Evolutionary conservation across 2,797 vertebrate species (phyloP).

Genomic region (Danio tinwini): DNA sequence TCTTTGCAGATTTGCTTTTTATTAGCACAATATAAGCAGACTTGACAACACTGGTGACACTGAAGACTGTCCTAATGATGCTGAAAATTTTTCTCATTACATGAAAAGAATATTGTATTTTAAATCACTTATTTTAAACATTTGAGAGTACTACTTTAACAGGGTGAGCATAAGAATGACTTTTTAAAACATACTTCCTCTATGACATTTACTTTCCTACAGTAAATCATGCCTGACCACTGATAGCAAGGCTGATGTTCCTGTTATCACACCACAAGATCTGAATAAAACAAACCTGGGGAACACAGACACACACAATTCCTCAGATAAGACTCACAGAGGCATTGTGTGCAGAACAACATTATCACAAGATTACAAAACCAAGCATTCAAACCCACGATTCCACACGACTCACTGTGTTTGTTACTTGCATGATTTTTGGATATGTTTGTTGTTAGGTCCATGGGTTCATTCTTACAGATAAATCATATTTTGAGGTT

Average conservation of each 20-base stretch:
- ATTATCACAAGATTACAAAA: slow-evolving; percentile 20
- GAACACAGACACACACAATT: slow-evolving; percentile 20
- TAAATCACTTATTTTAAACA: too few relatives aligned
- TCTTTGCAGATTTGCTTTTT: too few relatives aligned
- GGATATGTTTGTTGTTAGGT: slow-evolving; percentile 32
- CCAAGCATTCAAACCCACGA: neutral
- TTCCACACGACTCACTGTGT: neutral
- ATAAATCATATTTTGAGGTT: slow-evolving; percentile 38
- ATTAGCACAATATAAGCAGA: too few relatives aligned
- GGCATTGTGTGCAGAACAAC: slow-evolving; percentile 10
- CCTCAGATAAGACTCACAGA: slow-evolving; percentile 16
- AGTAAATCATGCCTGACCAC: neutral
- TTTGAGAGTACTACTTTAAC: too few relatives aligned
- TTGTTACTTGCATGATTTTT: slow-evolving; percentile 9
- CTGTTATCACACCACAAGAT: neutral
- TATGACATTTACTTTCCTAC: neutral
- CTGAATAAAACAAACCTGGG: neutral
- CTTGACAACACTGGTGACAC: too few relatives aligned
- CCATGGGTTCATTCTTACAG: slow-evolving; percentile 18
- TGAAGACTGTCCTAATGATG: too few relatives aligned
- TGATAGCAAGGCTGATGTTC: slow-evolving; percentile 35
- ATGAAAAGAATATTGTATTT: too few relatives aligned
- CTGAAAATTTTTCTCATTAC: too few relatives aligned
- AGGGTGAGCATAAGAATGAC: too few relatives aligned
- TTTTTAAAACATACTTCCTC: too few relatives aligned